Percentiles rank a stretch among this genome's conserved stretches.
Evolutionary conservation across 1,140 invertebrate genomes (phyloP).

Genomic region (Magallana gigas): DNA sequence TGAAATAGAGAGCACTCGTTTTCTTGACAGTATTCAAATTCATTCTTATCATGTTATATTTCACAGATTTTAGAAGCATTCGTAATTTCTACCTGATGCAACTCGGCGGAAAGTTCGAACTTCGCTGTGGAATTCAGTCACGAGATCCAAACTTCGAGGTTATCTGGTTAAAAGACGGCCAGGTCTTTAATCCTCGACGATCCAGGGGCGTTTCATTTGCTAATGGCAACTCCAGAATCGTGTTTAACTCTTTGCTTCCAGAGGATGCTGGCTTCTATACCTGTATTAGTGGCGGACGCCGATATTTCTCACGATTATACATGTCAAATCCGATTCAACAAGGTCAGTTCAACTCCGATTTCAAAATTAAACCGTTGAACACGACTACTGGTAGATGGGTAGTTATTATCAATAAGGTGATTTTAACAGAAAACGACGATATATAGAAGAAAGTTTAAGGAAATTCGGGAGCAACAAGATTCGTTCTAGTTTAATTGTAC

Average conservation of each 20-base stretch:
- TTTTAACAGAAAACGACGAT: too few species aligned
- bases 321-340: neutral
- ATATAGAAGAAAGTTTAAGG: too few species aligned
- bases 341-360: neutral
- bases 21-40: too few species aligned
- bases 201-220: neutral
- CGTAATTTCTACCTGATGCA: conserved; percentile 1
- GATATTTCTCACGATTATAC: neutral
- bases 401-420: too few species aligned
- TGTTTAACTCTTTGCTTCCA: neutral
- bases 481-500: too few species aligned
- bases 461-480: too few species aligned
- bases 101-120: neutral
- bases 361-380: too few species aligned
- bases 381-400: too few species aligned
- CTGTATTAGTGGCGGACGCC: conserved; percentile 8
- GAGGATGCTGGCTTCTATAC: neutral
- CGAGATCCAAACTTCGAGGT: conserved; percentile 4
- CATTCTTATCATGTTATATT: too few species aligned
- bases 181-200: neutral
- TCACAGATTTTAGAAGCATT: neutral
- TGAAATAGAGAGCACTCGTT: too few species aligned
- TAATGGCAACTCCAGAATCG: neutral
- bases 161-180: neutral
- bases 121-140: conserved; percentile 6